phyloP scores from a whole-genome alignment of 2,113 vertebrate species.

The Spermophilus dauricus region DNA sequence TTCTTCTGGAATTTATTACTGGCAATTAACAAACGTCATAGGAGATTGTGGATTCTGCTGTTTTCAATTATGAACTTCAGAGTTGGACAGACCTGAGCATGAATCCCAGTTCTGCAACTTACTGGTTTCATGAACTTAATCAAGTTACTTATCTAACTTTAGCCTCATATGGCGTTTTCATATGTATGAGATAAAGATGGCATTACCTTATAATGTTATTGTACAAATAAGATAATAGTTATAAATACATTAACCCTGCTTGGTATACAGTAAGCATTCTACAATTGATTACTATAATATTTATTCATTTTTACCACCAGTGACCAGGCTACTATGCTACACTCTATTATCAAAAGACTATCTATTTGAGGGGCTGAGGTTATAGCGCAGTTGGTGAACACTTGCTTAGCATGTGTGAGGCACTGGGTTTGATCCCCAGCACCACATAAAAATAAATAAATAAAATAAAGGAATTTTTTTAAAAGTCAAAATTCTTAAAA shows the following conservation, averaged over 20 bases:
- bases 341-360: background rate
- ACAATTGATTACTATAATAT: background rate
- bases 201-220: background rate
- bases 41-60: background rate
- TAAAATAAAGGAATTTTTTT: too few species aligned
- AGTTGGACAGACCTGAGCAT: background rate
- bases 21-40: background rate
- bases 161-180: background rate
- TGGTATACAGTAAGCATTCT: background rate
- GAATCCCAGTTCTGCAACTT: background rate
- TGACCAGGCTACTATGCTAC: background rate
- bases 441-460: too few species aligned
- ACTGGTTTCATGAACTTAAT: background rate
- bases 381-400: too few species aligned
- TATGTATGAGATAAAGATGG: background rate
- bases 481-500: too few species aligned
- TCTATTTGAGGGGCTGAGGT: too few species aligned
- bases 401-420: too few species aligned
- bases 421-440: too few species aligned
- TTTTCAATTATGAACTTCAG: background rate
- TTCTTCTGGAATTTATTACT: background rate
- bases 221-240: background rate
- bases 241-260: background rate
- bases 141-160: background rate
- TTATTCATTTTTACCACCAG: background rate